phyloP scores from a whole-genome alignment of 1,140 invertebrate genomes.

The Fopius arisanus region DNA sequence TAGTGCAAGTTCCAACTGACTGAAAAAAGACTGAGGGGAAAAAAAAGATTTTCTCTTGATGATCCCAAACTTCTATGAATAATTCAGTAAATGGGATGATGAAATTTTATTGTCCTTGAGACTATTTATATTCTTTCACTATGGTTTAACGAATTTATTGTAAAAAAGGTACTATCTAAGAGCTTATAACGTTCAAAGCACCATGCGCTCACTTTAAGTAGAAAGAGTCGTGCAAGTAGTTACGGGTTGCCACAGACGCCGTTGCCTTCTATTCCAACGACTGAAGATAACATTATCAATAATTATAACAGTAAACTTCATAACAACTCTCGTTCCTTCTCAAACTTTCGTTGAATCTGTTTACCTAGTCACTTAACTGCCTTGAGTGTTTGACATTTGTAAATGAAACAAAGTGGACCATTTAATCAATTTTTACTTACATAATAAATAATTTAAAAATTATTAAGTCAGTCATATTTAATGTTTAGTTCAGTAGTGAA shows the following conservation, averaged over 20 bases:
- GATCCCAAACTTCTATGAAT: too few species aligned
- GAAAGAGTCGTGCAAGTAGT: slow-evolving; percentile 2
- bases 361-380: slow-evolving; percentile 46
- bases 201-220: neutral
- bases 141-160: too few species aligned
- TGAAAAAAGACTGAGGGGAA: too few species aligned
- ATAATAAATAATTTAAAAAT: too few species aligned
- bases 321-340: neutral
- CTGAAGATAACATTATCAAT: neutral
- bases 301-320: slow-evolving; percentile 2
- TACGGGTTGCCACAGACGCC: neutral
- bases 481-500: too few species aligned
- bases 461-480: too few species aligned
- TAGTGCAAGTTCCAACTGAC: too few species aligned
- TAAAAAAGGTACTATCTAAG: too few species aligned
- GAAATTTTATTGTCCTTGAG: too few species aligned
- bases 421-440: neutral
- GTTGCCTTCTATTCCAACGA: neutral
- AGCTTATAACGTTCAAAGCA: neutral
- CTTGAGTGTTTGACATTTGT: slow-evolving; percentile 27
- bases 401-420: slow-evolving; percentile 39
- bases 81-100: too few species aligned
- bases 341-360: slow-evolving; percentile 13
- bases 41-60: too few species aligned
- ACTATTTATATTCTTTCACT: too few species aligned